Conservation (phyloP, 2,113 vertebrate species). For the Podiceps cristatus region DNA sequence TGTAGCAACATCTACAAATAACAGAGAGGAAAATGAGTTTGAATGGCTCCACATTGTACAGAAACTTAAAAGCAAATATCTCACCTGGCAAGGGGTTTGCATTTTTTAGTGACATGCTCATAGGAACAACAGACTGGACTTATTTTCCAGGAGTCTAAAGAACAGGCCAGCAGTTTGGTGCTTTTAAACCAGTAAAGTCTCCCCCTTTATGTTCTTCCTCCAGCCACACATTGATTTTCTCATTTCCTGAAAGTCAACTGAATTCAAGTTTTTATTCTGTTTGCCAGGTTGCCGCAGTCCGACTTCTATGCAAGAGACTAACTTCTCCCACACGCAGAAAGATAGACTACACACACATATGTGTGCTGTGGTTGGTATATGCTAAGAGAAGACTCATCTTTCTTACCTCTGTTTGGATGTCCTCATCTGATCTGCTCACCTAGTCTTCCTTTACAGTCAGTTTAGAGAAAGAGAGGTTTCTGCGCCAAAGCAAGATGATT, state of each 20-base stretch:
- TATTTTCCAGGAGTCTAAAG: constrained; percentile 16
- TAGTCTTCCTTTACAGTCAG: not conserved
- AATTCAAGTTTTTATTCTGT: not conserved
- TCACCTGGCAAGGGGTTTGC: constrained; percentile 35
- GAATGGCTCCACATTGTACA: not conserved
- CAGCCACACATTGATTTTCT: constrained; percentile 10
- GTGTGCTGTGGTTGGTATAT: not conserved
- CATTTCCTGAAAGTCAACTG: constrained; percentile 46
- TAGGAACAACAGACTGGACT: not conserved
- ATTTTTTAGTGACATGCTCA: constrained; percentile 51
- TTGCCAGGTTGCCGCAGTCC: not conserved
- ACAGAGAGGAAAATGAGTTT: not conserved
- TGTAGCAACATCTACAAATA: not conserved
- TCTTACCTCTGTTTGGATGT: not conserved
- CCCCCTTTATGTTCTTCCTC: not conserved
- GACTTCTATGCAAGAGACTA: not conserved
- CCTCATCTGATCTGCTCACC: not conserved
- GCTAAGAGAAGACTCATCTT: not conserved
- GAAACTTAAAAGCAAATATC: constrained; percentile 27
- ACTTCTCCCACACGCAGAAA: not conserved
- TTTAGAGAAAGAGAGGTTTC: not conserved
- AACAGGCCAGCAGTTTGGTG: not conserved
- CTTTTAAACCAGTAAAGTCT: constrained; percentile 5
- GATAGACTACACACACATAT: not conserved
- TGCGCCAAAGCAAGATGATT: not conserved